Base-by-base conservation (phyloP, 2,113 vertebrate species). In the Apeltes quadracus region DNA sequence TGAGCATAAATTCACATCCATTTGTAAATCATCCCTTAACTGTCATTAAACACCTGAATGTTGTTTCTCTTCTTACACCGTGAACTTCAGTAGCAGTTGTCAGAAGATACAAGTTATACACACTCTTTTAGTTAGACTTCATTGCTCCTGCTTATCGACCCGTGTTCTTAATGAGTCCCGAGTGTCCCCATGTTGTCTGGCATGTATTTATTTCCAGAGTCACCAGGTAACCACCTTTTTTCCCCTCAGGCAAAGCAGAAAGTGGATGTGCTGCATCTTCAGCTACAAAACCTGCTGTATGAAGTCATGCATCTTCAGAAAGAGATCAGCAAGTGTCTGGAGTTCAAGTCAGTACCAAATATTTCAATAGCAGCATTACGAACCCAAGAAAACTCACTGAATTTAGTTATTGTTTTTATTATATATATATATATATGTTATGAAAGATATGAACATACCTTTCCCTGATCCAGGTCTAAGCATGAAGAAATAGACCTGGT, bases 261-360 rank as follows among this genome's bases (percentile, higher is more conserved):
- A 76, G 98, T 99, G 0, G 97, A 99, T 0, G 97, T 96, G 0
- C 95, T 98, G 72, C 96, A 99, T 72, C 94, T 99, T 58, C 97
- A 99, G 92, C 92, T 99, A n/a, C 98, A 99, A 91, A 99, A 99
- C 82, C 91, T 99, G 61, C 88, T 98, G 13, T 99, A 99, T 20
- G 97, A 99, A 91, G 97, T 99, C 79, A 96, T 99, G 96, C 98
- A 99, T 86, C 94, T 99, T 69, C 97, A 99, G 91, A 99, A 99
- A 44, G 98, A 99, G 92, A 99, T 99, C 88, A 97, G 96, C 82
- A 99, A 99, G 39, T 99, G 98, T 87, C 90, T 99, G 62, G 98
- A 99, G 77, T 99, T 99, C 87, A 99, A 98, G 98, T 99, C 82
- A 96, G 97, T 92, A 29, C 4, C 51, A 61, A 57, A 16, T 15